Conservation (phyloP, 2,888 invertebrate species). For the Drosophila birchii region DNA sequence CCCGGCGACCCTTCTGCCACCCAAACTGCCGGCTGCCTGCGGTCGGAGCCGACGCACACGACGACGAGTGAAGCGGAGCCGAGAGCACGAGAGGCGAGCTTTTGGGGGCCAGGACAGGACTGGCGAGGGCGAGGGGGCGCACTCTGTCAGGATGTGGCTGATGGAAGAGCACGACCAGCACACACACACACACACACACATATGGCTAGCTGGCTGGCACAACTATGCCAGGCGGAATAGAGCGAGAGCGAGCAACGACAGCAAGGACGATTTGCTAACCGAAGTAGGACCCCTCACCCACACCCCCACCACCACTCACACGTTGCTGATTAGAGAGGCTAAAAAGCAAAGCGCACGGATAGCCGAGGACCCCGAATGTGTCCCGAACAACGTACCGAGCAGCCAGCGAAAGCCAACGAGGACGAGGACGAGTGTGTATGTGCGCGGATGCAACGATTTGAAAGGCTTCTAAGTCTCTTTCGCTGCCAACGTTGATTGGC, state of each 20-base stretch:
- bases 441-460: conserved; percentile 72
- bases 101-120: too few species aligned
- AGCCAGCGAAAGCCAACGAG: conserved; percentile 12
- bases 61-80: conserved; percentile 20
- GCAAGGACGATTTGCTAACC: conserved; percentile 71
- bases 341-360: conserved; percentile 43
- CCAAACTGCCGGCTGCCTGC: conserved; percentile 18
- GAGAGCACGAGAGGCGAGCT: conserved; percentile 12
- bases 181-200: conserved; percentile 26
- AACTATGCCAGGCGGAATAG: conserved; percentile 37
- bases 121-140: too few species aligned
- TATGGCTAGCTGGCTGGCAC: conserved; percentile 6
- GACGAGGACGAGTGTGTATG: conserved; percentile 38
- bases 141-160: conserved; percentile 21
- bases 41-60: conserved; percentile 64
- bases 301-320: neutral
- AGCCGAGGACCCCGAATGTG: conserved; percentile 50
- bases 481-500: conserved; percentile 69
- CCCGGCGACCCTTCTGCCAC: too few species aligned
- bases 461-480: conserved; percentile 64
- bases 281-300: conserved; percentile 54
- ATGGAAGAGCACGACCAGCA: conserved; percentile 23
- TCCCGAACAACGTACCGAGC: conserved; percentile 1
- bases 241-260: conserved; percentile 42
- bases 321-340: conserved; percentile 43